Conservation (phyloP, 2,113 vertebrate genomes). For the Chionis minor region DNA sequence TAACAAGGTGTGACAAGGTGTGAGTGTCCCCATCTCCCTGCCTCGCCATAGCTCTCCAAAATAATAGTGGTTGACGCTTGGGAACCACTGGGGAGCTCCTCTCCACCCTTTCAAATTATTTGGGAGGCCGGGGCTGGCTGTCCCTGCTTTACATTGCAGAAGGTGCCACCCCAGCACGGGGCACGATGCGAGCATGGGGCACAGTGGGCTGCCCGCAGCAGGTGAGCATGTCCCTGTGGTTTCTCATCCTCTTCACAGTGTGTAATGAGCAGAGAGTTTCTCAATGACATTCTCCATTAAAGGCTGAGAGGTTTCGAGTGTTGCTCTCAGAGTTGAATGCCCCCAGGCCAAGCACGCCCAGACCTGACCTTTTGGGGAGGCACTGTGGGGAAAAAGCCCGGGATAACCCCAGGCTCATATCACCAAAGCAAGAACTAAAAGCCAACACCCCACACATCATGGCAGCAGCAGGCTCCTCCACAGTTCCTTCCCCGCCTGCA, state of each 20-base stretch:
- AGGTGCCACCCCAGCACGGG: neutral
- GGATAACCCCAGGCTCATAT: neutral
- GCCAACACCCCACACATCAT: neutral
- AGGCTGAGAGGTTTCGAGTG: neutral
- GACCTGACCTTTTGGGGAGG: neutral
- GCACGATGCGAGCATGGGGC: neutral
- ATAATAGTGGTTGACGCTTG: neutral
- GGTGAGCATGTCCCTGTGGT: rapidly evolving
- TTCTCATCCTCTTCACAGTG: neutral
- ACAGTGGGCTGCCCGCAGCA: rapidly evolving
- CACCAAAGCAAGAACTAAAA: neutral
- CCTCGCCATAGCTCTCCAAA: neutral
- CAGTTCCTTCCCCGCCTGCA: neutral
- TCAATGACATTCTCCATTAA: neutral
- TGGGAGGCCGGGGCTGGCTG: neutral
- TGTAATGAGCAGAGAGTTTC: neutral
- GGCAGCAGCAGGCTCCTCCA: neutral
- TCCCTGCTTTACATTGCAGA: neutral
- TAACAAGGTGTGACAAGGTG: neutral
- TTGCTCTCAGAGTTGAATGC: neutral
- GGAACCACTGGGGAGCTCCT: neutral
- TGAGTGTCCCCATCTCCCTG: neutral
- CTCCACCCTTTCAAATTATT: neutral
- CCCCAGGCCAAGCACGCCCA: neutral
- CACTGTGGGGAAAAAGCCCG: rapidly evolving